Base-by-base conservation (phyloP, 2,113 vertebrate species). In the Pangasianodon hypophthalmus region DNA sequence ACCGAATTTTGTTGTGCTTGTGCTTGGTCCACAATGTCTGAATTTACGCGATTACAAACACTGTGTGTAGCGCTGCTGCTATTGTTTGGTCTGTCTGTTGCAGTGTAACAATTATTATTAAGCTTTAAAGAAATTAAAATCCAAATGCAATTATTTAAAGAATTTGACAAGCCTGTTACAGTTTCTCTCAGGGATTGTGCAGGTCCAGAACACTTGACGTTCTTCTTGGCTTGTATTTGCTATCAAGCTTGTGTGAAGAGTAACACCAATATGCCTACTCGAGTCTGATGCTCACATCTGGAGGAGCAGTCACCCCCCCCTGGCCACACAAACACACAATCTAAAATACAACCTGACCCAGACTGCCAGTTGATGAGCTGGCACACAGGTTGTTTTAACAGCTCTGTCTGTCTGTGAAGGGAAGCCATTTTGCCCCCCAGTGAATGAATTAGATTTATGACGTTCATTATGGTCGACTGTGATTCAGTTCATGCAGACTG, bases 361-460 rank as follows among this genome's bases (percentile, higher is more conserved):
- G 67, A 60, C 10, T 19, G 67, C 83, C n/a, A 32, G 90, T 50
- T 88, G 87, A 88, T 86, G 89, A 89, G 89, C 82, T 90, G 90
- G 90, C 89, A 85, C 87, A 87, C 90, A 80, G 58, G 56, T 91
- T 85, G 86, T 54, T 86, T 88, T 90, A 79, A 58, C 50, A 88
- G 89, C 81, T 85, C 81, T 69, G 37, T 50, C 62, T 85, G 91
- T 90, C 79, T 89, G 81, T 87, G 46, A 75, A 87, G 26, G 84
- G 29, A 69, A 75, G 87, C 71, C 90, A 60, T 71, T 91, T 48
- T 85, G 60, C 88, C 87, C 87, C 69, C 88, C 62, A 73, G 89
- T 87, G 90, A 84, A 90, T 87, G 82, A 91, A 92, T 91, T 88
- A 88, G 91, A 95, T 95, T 95, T 94, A 95, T 91, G 91, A 92